phyloP scores from a whole-genome alignment of 2,888 invertebrate species.

The Capitulum mitella region DNA sequence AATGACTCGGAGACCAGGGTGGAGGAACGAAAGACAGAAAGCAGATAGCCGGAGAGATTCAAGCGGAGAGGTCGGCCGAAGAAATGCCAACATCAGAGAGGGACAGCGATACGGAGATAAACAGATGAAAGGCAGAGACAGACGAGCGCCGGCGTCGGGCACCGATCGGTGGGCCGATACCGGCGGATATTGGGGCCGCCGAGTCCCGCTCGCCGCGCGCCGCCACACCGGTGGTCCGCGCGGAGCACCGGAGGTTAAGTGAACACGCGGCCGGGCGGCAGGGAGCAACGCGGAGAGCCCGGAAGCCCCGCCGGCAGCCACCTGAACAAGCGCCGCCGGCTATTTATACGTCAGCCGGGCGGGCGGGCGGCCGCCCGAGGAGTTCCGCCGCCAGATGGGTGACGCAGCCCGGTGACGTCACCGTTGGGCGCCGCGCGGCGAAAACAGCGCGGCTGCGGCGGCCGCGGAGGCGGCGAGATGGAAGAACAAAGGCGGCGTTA shows the following conservation, averaged over 20 bases:
- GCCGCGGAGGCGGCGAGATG: too few relatives aligned
- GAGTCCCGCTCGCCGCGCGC: too few relatives aligned
- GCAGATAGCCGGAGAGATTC: too few relatives aligned
- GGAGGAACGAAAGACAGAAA: not conserved
- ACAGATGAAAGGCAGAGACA: not conserved
- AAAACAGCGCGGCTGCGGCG: not conserved
- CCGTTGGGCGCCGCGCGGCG: not conserved
- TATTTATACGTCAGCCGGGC: conserved; percentile 3
- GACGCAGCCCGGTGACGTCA: not conserved
- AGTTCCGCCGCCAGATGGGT: not conserved
- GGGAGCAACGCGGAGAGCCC: not conserved
- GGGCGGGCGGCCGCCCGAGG: too few relatives aligned
- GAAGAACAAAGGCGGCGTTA: not conserved
- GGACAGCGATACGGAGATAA: not conserved
- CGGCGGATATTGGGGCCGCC: not conserved
- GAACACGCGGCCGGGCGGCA: not conserved
- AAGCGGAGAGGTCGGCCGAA: too few relatives aligned
- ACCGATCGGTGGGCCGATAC: not conserved
- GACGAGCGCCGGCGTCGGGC: not conserved
- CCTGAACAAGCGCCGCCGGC: conserved; percentile 7
- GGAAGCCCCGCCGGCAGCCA: not conserved
- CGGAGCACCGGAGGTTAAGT: not conserved
- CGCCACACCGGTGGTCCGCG: too few relatives aligned
- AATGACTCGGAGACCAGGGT: not conserved
- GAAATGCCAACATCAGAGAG: not conserved